These are phyloP conservation scores for Philonicus albiceps DNA, from an alignment of 2,888 invertebrate species.

Conservation along the genomic window DNA sequence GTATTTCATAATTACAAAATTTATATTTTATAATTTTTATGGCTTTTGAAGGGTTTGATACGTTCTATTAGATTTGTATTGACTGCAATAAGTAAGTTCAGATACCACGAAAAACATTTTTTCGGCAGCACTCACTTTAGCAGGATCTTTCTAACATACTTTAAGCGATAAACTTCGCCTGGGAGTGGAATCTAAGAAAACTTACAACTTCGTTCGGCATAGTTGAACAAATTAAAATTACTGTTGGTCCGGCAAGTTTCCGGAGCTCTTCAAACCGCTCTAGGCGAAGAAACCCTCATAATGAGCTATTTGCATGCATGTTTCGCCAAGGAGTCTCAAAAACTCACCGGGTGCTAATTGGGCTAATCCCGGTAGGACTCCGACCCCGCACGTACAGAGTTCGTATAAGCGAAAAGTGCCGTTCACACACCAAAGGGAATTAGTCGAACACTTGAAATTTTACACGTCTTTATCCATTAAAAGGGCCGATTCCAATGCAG, in stretches of 20 bases:
- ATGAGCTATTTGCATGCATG: constrained; percentile 7
- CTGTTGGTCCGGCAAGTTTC: neutral
- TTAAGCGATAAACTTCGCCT: neutral
- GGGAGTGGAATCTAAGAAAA: neutral
- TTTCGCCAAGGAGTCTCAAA: neutral
- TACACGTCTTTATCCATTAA: constrained; percentile 21
- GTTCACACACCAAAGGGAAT: neutral
- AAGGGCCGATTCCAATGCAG: neutral
- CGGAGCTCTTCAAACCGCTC: neutral
- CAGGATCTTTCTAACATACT: neutral
- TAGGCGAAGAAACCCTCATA: neutral
- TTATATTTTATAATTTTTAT: no score
- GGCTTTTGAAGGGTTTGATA: no score
- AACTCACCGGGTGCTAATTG: neutral
- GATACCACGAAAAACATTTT: neutral
- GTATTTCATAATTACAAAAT: no score
- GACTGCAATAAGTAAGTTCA: neutral
- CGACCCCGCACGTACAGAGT: neutral
- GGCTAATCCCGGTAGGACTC: neutral
- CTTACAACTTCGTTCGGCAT: neutral
- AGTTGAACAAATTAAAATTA: neutral
- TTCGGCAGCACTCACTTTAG: neutral
- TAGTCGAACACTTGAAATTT: constrained; percentile 2
- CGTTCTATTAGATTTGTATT: neutral
- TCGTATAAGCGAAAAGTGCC: neutral